phyloP scores from a whole-genome alignment of 2,113 vertebrate species.

The Oxyruncus cristatus region DNA sequence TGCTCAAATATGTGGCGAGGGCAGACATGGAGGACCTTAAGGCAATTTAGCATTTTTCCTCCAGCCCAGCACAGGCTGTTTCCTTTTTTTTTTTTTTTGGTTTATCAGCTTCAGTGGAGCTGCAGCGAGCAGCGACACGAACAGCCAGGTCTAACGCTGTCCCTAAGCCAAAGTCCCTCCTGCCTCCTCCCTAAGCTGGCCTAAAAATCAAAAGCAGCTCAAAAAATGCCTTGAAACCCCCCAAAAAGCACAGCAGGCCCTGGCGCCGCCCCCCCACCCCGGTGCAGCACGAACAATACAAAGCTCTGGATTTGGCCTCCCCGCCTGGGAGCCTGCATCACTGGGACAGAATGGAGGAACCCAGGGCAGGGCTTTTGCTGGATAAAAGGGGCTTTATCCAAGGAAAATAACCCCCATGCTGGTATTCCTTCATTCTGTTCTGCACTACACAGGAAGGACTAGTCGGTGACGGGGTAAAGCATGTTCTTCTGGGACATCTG shows the following conservation, averaged over 20 bases:
- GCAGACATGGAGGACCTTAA: conserved; percentile 16
- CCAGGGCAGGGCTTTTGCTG: neutral
- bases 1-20: neutral
- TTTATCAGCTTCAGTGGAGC: conserved; percentile 12
- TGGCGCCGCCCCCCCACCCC: neutral
- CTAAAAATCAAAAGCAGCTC: conserved; percentile 5
- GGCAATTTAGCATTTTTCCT: neutral
- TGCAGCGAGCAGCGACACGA: conserved; percentile 5
- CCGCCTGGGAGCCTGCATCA: neutral
- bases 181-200: neutral
- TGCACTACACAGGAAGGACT: conserved; percentile 49
- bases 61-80: neutral
- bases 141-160: neutral
- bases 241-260: neutral
- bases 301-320: conserved; percentile 51
- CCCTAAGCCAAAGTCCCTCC: neutral
- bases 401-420: fast-evolving
- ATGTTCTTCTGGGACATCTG: conserved; percentile 57
- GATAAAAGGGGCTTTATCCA: neutral
- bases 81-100: neutral
- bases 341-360: conserved; percentile 13
- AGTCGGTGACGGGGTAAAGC: conserved; percentile 64
- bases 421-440: neutral
- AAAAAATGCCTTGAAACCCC: neutral
- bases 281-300: conserved; percentile 32